phyloP scores from a whole-genome alignment of 2,888 invertebrate species.

The Tenthredo amoena region DNA sequence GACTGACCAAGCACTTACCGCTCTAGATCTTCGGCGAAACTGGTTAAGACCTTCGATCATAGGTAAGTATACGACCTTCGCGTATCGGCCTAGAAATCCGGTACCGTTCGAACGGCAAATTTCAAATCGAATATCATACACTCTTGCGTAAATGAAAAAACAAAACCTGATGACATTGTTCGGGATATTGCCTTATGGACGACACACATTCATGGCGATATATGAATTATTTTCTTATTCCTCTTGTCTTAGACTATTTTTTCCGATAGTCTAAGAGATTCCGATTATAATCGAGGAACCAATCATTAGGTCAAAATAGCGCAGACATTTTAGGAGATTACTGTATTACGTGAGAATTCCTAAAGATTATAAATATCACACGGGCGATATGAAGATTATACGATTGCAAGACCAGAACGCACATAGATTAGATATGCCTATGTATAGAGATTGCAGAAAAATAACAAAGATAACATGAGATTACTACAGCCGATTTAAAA shows the following conservation, averaged over 20 bases:
- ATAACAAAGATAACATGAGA: background rate
- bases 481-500: background rate
- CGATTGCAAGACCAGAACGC: background rate
- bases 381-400: background rate
- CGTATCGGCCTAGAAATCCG: conserved; percentile 23
- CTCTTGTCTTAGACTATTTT: background rate
- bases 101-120: conserved; percentile 10
- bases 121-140: background rate
- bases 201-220: background rate
- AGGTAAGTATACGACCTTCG: conserved; percentile 1
- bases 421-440: background rate
- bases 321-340: background rate
- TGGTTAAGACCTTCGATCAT: conserved; percentile 2
- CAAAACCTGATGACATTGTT: background rate
- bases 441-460: background rate
- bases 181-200: background rate
- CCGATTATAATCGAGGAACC: background rate
- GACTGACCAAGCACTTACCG: background rate
- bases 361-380: background rate
- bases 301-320: background rate
- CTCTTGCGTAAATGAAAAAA: no score
- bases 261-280: background rate
- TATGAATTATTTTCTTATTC: background rate
- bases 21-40: conserved; percentile 16
- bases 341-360: background rate